phyloP scores from a whole-genome alignment of 23 tunicate species.

The Phallusia fumigata region DNA sequence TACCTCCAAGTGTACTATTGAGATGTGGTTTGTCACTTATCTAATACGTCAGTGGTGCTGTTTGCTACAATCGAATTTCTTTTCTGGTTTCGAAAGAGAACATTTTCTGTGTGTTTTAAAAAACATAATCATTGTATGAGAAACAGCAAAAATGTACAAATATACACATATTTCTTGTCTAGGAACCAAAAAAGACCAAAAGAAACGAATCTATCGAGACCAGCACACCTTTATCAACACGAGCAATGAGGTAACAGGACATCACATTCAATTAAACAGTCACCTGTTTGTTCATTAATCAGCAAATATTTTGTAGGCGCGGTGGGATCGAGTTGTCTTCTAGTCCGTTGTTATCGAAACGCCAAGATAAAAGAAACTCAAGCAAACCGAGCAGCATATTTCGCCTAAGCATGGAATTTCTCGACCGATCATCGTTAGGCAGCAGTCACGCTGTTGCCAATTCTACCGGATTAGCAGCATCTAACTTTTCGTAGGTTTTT shows the following conservation, averaged over 20 bases:
- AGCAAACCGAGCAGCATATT: not conserved
- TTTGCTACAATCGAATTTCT: too few relatives aligned
- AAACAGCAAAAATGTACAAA: too few relatives aligned
- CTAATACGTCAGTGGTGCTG: too few relatives aligned
- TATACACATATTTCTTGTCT: not conserved
- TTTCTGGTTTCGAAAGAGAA: too few relatives aligned
- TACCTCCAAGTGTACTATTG: too few relatives aligned
- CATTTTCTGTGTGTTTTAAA: too few relatives aligned
- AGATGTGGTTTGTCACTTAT: too few relatives aligned
- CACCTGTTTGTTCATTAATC: too few relatives aligned
- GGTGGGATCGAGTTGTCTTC: conserved; percentile 17
- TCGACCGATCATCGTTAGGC: not conserved
- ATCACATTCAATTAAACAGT: not conserved
- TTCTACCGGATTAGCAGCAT: not conserved
- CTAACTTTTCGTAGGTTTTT: not conserved
- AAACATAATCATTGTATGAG: too few relatives aligned
- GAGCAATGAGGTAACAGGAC: not conserved
- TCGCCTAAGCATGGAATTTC: conserved; percentile 13
- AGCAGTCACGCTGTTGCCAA: not conserved
- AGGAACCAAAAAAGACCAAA: not conserved
- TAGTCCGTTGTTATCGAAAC: conserved; percentile 3
- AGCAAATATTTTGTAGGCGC: not conserved
- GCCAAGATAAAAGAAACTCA: not conserved
- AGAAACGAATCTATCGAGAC: not conserved
- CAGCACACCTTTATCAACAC: not conserved